These are phyloP conservation scores for Poeciliopsis paucimaculata DNA, from an alignment of 2,797 vertebrate genomes.

Conservation along the genomic window DNA sequence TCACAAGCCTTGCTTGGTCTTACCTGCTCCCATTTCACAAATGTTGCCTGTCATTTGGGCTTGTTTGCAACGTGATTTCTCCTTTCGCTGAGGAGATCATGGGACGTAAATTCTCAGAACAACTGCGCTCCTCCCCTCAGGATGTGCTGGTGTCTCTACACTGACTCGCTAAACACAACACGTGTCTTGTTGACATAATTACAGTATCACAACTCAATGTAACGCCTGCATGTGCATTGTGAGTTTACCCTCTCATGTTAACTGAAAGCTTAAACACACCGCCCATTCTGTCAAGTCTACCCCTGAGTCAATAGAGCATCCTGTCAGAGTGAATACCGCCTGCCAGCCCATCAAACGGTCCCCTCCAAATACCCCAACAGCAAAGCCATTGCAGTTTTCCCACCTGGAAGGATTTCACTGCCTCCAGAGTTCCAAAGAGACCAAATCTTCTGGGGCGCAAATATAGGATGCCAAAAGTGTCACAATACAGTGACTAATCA, in stretches of 20 bases:
- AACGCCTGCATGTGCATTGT: slow-evolving; percentile 44
- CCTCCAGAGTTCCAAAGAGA: slow-evolving; percentile 58
- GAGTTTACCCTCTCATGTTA: slow-evolving; percentile 64
- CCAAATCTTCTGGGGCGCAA: slow-evolving; percentile 17
- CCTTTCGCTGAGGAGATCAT: slow-evolving; percentile 32
- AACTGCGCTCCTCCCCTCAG: slow-evolving; percentile 59
- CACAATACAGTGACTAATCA: slow-evolving; percentile 17
- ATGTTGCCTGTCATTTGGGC: slow-evolving; percentile 57
- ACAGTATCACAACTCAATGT: slow-evolving; percentile 56
- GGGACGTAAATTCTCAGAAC: slow-evolving; percentile 43
- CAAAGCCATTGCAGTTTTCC: slow-evolving; percentile 47
- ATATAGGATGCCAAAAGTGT: background rate
- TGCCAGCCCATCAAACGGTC: slow-evolving; percentile 62
- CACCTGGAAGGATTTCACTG: slow-evolving; percentile 47
- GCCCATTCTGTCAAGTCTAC: slow-evolving; percentile 71
- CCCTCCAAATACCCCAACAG: slow-evolving; percentile 44
- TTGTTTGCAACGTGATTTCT: slow-evolving; percentile 56
- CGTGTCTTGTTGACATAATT: slow-evolving; percentile 62
- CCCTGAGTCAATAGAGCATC: slow-evolving; percentile 71
- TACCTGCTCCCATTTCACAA: slow-evolving; percentile 61
- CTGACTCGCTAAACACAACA: slow-evolving; percentile 49
- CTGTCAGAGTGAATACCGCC: slow-evolving; percentile 67
- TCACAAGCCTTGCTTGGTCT: slow-evolving; percentile 51
- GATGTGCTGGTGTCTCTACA: slow-evolving; percentile 58
- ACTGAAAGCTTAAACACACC: slow-evolving; percentile 65